Percentiles rank a stretch among this genome's conserved stretches.
These are phyloP conservation scores for Eurystomus glaucurus DNA, from an alignment of 2,797 vertebrate species.

Conservation along the genomic window DNA sequence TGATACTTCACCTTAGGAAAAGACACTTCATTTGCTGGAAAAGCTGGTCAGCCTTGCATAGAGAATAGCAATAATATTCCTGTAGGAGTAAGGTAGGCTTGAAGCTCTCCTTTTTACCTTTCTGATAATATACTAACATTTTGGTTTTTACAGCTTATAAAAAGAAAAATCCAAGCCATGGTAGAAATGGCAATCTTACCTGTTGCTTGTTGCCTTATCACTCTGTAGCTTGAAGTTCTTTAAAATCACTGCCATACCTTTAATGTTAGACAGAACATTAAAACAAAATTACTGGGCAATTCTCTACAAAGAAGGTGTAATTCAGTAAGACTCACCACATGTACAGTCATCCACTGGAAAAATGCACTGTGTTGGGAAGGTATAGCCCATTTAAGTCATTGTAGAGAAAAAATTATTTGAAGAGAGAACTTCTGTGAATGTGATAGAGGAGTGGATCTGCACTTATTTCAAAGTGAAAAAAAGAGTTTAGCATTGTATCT, in stretches of 20 bases:
- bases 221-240: background rate
- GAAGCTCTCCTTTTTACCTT: background rate
- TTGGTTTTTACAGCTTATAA: background rate
- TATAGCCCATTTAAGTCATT: background rate
- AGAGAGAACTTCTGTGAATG: background rate
- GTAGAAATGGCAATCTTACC: background rate
- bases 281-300: background rate
- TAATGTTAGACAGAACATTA: background rate
- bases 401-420: background rate
- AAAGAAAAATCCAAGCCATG: background rate
- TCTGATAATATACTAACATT: background rate
- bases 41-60: slow-evolving; percentile 22
- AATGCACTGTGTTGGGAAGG: background rate
- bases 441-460: background rate
- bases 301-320: background rate
- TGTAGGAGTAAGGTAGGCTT: background rate
- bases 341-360: background rate
- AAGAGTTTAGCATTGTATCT: background rate
- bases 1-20: slow-evolving; percentile 18
- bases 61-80: background rate
- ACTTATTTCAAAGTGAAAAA: background rate
- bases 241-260: background rate
- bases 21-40: background rate
- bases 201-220: background rate
- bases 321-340: background rate